Evolutionary conservation across 2,888 invertebrate species (phyloP).

Genomic region (Lasioglossum marginatum): DNA sequence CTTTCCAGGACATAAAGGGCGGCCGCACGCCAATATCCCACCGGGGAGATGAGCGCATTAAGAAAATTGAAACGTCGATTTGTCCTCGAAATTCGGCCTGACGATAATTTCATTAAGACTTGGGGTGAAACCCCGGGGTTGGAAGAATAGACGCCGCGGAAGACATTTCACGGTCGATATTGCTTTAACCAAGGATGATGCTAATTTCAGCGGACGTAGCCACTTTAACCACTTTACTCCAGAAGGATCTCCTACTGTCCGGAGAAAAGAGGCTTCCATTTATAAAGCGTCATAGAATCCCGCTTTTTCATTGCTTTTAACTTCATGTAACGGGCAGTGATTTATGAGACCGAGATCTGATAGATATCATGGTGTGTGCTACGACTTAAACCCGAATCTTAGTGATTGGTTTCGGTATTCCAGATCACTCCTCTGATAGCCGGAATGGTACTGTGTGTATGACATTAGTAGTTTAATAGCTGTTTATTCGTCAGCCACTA

Average conservation of each 20-base stretch:
- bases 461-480: background rate
- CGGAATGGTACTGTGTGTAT: background rate
- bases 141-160: constrained; percentile 44
- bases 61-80: constrained; percentile 85
- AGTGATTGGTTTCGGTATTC: background rate
- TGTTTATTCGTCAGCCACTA: background rate
- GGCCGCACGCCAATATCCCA: constrained; percentile 67
- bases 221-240: constrained; percentile 40
- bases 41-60: constrained; percentile 80
- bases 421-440: background rate
- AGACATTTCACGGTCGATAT: constrained; percentile 66
- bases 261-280: constrained; percentile 42
- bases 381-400: constrained; percentile 5
- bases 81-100: constrained; percentile 79
- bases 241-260: constrained; percentile 32
- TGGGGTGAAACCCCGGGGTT: constrained; percentile 36
- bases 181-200: constrained; percentile 68
- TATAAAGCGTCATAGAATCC: constrained; percentile 45
- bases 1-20: constrained; percentile 47
- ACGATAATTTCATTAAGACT: constrained; percentile 82
- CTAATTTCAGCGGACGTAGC: constrained; percentile 68
- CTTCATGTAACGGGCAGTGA: constrained; percentile 30
- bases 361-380: constrained; percentile 33
- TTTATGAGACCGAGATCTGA: constrained; percentile 47
- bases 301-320: constrained; percentile 38